Base-by-base conservation (phyloP, 2,113 vertebrate genomes). In the Hypocryptadius cinnamomeus region DNA sequence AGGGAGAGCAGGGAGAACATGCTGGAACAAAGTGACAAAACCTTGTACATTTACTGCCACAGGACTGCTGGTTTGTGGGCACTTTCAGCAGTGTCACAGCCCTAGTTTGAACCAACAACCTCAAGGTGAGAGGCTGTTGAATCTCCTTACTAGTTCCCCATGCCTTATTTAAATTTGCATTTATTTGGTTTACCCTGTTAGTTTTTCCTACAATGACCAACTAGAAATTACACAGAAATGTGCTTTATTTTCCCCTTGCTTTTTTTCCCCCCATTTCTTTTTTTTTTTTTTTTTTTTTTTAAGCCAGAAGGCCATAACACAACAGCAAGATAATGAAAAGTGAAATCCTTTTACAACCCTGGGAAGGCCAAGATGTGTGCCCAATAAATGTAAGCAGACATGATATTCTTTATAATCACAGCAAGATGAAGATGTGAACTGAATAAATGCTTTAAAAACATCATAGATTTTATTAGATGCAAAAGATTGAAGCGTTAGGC, bases 361-460 rank as follows among this genome's bases (percentile, higher is more conserved):
- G 35, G 87, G 91, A 95, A 97, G 89, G 82, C 80, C 24, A 51
- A 96, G 95, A 96, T 89, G 80, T 76, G 85, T 90, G 93, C 85
- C 87, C 90, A 77, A 70, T 90, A 96, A 96, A 96, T 96, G 89
- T 80, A 96, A 97, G 94, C 85, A 96, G 96, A 95, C 92, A 92
- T 94, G 93, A 94, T 90, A 97, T 88, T 91, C 88, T 97, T 96
- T 92, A 87, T 96, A 96, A 96, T 96, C 96, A 96, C 96, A 95
- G 80, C 77, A 65, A 84, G 86, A 96, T 79, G 87, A 97, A 97
- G 93, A 96, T 96, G 96, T 96, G 97, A 95, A 94, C 90, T 91
- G 95, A 96, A 96, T 94, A 97, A 92, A 95, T 93, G 94, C 93
- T 95, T 85, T 89, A 87, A 92, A 95, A 96, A 94, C 74, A 96